These are phyloP conservation scores for Psittacula echo DNA, from an alignment of 2,797 vertebrate genomes.

Conservation along the genomic window DNA sequence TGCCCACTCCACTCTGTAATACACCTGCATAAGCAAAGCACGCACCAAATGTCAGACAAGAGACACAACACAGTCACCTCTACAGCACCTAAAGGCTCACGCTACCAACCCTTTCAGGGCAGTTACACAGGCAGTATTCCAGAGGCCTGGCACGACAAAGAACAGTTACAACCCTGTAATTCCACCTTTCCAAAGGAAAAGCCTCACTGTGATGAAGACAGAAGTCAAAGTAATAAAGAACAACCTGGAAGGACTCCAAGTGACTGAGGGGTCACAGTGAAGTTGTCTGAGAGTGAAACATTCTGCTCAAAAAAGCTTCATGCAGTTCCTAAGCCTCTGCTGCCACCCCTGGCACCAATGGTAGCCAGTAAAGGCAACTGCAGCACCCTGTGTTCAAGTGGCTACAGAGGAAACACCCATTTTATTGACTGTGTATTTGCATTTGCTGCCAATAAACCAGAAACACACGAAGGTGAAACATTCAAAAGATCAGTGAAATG, in stretches of 20 bases:
- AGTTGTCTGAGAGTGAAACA: neutral
- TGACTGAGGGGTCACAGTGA: neutral
- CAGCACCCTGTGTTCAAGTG: no score
- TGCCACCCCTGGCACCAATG: fast-evolving
- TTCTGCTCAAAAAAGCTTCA: neutral
- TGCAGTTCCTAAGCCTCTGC: neutral
- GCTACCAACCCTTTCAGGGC: neutral
- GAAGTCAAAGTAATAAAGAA: neutral
- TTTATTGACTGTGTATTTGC: neutral
- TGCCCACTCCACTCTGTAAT: conserved; percentile 97
- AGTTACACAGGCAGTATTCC: neutral
- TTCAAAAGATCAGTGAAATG: fast-evolving
- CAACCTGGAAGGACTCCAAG: neutral
- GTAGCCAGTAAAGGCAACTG: neutral
- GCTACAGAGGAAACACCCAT: neutral
- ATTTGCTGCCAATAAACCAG: neutral
- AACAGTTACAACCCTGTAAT: neutral
- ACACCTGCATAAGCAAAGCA: conserved; percentile 80
- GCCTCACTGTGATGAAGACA: no score
- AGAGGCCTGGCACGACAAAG: neutral
- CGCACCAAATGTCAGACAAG: neutral
- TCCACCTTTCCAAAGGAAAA: neutral
- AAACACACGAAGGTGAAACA: neutral
- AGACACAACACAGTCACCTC: neutral
- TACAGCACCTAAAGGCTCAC: neutral